These are phyloP conservation scores for Oscheius sp. DNA, from an alignment of 2,888 invertebrate genomes.

Conservation along the genomic window DNA sequence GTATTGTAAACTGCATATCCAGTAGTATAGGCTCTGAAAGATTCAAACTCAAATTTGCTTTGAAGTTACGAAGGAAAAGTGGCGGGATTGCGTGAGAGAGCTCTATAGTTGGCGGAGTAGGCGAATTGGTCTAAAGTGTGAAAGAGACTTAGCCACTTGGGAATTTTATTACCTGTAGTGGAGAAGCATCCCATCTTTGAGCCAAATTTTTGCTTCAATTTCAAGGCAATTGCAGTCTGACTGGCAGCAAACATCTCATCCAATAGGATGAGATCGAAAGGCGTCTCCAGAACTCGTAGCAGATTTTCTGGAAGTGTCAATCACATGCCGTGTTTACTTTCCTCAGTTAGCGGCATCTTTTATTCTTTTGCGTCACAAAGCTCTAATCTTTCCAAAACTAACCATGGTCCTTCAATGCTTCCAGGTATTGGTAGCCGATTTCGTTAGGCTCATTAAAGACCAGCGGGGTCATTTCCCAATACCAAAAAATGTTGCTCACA, in stretches of 20 bases:
- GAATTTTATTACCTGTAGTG: conserved; percentile 37
- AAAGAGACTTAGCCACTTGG: background rate
- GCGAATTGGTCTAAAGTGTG: conserved; percentile 25
- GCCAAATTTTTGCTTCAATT: conserved; percentile 32
- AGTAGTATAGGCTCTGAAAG: conserved; percentile 12
- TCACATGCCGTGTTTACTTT: conserved; percentile 2
- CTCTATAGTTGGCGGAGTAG: background rate
- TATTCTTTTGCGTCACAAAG: background rate
- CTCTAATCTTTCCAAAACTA: background rate
- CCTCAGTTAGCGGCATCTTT: background rate
- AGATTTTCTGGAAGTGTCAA: conserved; percentile 15
- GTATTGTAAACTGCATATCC: conserved; percentile 5
- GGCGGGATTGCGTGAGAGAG: conserved; percentile 19
- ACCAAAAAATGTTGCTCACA: conserved; percentile 38
- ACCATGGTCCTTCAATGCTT: conserved; percentile 10
- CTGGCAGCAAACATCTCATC: conserved; percentile 42
- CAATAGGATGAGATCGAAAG: conserved; percentile 36
- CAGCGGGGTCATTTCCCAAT: conserved; percentile 33
- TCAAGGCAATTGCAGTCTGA: conserved; percentile 42
- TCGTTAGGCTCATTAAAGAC: conserved; percentile 13
- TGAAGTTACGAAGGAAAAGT: conserved; percentile 17
- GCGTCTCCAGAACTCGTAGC: conserved; percentile 29
- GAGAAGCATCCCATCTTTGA: conserved; percentile 43
- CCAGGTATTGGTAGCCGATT: conserved; percentile 13
- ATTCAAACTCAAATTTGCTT: background rate